Conservation (phyloP, 2,797 vertebrate genomes). For the Hirundo rustica region DNA sequence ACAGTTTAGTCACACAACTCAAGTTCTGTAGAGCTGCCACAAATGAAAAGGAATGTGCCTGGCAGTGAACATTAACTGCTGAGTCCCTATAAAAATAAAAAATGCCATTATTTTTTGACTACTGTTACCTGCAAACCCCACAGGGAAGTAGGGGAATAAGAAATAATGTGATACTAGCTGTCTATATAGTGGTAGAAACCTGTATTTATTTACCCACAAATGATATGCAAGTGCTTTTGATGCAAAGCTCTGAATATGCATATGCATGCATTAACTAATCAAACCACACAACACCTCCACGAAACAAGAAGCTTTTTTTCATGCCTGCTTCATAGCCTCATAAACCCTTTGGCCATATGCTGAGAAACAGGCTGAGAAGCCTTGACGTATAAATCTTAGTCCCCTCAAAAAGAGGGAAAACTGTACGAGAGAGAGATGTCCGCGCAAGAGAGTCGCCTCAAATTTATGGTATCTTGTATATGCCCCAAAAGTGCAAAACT, state of each 20-base stretch:
- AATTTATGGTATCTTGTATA: neutral
- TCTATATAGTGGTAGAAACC: neutral
- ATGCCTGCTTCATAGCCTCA: neutral
- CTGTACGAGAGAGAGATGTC: neutral
- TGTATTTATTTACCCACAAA: slow-evolving; percentile 21
- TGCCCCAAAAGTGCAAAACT: neutral
- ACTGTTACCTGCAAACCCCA: slow-evolving; percentile 22
- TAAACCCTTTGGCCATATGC: neutral
- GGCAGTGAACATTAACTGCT: slow-evolving; percentile 6
- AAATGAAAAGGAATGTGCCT: slow-evolving; percentile 27
- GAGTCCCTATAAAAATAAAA: slow-evolving; percentile 31
- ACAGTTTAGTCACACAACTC: slow-evolving; percentile 23
- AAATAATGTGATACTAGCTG: neutral
- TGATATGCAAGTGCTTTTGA: neutral
- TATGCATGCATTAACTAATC: neutral
- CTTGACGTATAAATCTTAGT: neutral
- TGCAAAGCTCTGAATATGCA: neutral
- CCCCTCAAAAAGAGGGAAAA: neutral
- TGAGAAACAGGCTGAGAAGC: neutral
- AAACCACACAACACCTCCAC: neutral
- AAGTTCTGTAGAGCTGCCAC: slow-evolving; percentile 23
- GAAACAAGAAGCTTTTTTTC: neutral
- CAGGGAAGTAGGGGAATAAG: neutral
- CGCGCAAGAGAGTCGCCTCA: neutral
- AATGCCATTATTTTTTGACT: slow-evolving; percentile 2